phyloP scores from a whole-genome alignment of 2,888 invertebrate genomes.

The Chrysolina oricalcia region DNA sequence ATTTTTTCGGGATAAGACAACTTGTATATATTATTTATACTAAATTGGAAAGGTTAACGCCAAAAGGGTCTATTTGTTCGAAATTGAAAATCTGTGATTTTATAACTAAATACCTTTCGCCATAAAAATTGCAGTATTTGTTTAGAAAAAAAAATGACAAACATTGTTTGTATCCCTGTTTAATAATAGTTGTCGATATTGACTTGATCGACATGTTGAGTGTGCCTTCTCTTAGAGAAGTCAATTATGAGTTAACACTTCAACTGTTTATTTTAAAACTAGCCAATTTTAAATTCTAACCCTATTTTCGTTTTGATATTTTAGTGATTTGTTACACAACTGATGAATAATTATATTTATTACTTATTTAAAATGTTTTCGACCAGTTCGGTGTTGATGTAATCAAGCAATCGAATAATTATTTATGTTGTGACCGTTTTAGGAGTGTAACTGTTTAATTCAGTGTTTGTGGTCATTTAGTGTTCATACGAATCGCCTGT shows the following conservation, averaged over 20 bases:
- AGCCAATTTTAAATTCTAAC: conserved; percentile 46
- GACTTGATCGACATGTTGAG: conserved; percentile 8
- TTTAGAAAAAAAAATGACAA: too few species aligned
- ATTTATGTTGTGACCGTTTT: conserved; percentile 27
- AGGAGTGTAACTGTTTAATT: conserved; percentile 9
- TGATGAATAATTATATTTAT: conserved; percentile 52
- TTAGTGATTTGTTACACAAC: conserved; percentile 55
- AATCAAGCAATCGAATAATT: conserved; percentile 25
- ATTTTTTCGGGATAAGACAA: too few species aligned
- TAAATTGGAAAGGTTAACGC: too few species aligned
- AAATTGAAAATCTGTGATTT: too few species aligned
- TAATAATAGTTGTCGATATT: not conserved
- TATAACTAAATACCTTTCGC: not conserved
- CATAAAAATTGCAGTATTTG: not conserved
- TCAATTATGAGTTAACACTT: conserved; percentile 36
- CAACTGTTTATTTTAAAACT: conserved; percentile 39
- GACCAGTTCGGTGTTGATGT: conserved; percentile 31
- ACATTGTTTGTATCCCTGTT: not conserved
- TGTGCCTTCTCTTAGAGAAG: conserved; percentile 1
- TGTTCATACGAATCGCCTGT: conserved; percentile 32
- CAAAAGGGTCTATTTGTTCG: too few species aligned
- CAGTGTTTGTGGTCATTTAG: conserved; percentile 32
- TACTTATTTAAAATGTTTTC: conserved; percentile 37
- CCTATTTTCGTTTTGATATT: conserved; percentile 57
- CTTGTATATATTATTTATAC: too few species aligned